Percentiles rank a stretch among this genome's conserved stretches.
Evolutionary conservation across 2,797 vertebrate genomes (phyloP).

Genomic region (Nothura maculosa): DNA sequence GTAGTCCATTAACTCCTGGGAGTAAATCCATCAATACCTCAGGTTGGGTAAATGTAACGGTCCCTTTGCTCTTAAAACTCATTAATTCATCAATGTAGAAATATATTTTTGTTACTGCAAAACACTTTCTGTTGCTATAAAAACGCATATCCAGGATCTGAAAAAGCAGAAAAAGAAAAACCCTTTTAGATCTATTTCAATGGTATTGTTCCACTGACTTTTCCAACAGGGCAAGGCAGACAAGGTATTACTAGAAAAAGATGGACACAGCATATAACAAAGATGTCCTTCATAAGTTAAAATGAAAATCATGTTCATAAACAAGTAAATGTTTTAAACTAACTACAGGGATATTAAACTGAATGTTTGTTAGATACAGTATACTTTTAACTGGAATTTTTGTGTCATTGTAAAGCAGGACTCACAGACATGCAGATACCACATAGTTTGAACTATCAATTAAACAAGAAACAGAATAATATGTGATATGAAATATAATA

Average conservation of each 20-base stretch:
- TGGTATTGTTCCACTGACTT: not conserved
- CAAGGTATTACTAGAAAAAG: not conserved
- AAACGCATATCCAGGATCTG: not conserved
- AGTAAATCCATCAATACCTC: constrained; percentile 46
- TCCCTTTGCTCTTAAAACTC: constrained; percentile 23
- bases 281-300: not conserved
- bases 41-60: not conserved
- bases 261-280: not conserved
- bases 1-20: constrained; percentile 13
- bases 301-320: not conserved
- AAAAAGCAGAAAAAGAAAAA: not conserved
- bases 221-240: not conserved
- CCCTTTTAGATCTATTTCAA: not conserved
- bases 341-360: not conserved
- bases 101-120: constrained; percentile 9
- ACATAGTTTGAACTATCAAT: not conserved
- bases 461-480: not conserved
- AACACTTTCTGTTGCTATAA: not conserved
- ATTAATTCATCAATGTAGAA: constrained; percentile 16
- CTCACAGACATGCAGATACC: not conserved
- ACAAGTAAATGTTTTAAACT: not conserved
- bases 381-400: not conserved
- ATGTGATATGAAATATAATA: not conserved
- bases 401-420: not conserved
- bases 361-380: not conserved